phyloP scores from a whole-genome alignment of 2,797 vertebrate genomes.

The Urosaurus nigricauda region DNA sequence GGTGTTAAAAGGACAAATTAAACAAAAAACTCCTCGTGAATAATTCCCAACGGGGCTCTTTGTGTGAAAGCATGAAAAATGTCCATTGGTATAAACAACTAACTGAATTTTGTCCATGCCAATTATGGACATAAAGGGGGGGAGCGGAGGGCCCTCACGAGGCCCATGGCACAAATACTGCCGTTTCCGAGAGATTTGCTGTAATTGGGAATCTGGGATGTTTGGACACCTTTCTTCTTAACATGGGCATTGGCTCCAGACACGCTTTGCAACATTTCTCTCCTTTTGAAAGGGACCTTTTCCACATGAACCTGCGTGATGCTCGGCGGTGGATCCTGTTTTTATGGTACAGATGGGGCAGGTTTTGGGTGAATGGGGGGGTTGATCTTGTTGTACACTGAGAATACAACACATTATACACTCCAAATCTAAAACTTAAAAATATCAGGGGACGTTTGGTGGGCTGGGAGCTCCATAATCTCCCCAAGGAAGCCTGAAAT shows the following conservation, averaged over 20 bases:
- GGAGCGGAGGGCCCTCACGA: slow-evolving; percentile 58
- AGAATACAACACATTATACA: background rate
- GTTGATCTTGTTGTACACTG: too few species aligned
- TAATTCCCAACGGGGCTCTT: slow-evolving; percentile 90
- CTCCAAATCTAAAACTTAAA: background rate
- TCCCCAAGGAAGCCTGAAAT: too few species aligned
- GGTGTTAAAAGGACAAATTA: slow-evolving; percentile 91
- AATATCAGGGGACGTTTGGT: background rate
- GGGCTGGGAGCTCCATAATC: too few species aligned
- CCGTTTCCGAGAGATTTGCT: slow-evolving; percentile 76
- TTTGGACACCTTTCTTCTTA: slow-evolving; percentile 79
- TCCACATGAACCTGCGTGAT: too few species aligned
- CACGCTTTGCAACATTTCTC: background rate
- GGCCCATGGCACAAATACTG: slow-evolving; percentile 71
- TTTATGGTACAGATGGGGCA: background rate
- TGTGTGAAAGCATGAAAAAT: slow-evolving; percentile 98
- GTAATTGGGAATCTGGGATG: slow-evolving; percentile 72
- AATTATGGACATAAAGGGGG: slow-evolving; percentile 94
- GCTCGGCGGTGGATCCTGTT: background rate
- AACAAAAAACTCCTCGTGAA: slow-evolving; percentile 95
- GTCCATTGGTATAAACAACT: slow-evolving; percentile 97
- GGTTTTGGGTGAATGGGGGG: background rate
- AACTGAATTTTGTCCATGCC: slow-evolving; percentile 94
- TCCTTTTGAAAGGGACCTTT: background rate
- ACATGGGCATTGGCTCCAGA: slow-evolving; percentile 65